A percentile compares a stretch with the other conserved stretches of the same genome.
Conservation (phyloP, 2,113 vertebrate genomes). For the Anseranas semipalmata region DNA sequence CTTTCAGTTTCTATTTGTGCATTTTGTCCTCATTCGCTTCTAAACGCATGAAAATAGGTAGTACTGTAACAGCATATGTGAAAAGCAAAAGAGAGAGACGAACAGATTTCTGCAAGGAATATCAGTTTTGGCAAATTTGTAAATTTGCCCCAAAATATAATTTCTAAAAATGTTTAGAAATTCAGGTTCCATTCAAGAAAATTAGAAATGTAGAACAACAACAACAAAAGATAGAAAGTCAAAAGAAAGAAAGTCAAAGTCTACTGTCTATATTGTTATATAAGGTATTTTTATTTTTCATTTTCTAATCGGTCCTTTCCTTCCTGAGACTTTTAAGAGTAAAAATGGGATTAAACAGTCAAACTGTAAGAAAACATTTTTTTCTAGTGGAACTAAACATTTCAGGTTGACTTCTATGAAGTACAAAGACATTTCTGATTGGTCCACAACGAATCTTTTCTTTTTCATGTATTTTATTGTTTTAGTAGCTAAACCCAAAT, state of each 20-base stretch:
- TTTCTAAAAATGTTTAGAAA: background rate
- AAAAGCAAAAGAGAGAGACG: background rate
- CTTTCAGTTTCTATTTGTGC: background rate
- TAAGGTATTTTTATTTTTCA: background rate
- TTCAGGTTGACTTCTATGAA: background rate
- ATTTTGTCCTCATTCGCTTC: background rate
- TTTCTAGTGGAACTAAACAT: background rate
- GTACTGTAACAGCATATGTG: fast-evolving
- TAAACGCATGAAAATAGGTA: background rate
- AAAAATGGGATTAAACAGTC: background rate
- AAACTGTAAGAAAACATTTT: background rate
- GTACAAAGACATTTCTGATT: background rate
- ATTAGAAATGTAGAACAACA: background rate
- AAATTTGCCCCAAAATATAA: background rate
- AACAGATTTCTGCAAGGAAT: background rate
- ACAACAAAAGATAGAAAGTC: background rate
- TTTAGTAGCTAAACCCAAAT: background rate
- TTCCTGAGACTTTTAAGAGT: background rate
- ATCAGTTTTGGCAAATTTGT: background rate
- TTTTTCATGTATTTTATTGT: background rate
- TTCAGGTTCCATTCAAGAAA: background rate
- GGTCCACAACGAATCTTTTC: background rate
- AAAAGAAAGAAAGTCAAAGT: background rate
- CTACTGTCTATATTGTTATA: background rate
- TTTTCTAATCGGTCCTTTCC: background rate